These are phyloP conservation scores for Caenorhabditis virilis DNA, from an alignment of 2,888 invertebrate species.

Conservation along the genomic window DNA sequence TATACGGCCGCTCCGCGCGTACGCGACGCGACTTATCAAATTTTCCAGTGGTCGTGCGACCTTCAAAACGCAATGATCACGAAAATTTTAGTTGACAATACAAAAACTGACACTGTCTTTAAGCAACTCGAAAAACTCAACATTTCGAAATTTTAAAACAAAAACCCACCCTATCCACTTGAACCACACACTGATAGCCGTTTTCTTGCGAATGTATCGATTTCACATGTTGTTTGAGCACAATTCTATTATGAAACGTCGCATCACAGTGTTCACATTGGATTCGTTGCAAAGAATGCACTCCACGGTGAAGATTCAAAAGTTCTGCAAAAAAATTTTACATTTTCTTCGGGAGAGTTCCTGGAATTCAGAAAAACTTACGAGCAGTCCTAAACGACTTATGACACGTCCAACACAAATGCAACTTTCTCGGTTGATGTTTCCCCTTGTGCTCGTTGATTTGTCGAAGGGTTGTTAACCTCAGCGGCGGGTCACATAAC, in stretches of 20 bases:
- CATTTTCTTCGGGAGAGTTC: neutral
- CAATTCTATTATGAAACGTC: conserved; percentile 25
- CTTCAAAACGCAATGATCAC: too few species aligned
- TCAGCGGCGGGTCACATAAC: conserved; percentile 18
- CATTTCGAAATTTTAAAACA: too few species aligned
- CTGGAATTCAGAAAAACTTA: conserved; percentile 12
- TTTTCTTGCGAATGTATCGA: conserved; percentile 12
- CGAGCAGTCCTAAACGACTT: conserved; percentile 45
- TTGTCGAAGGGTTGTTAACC: conserved; percentile 18
- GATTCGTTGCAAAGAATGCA: conserved; percentile 37
- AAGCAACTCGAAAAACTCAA: too few species aligned
- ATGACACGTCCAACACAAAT: conserved; percentile 50
- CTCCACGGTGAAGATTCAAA: conserved; percentile 34
- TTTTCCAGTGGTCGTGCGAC: too few species aligned
- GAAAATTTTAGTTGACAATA: too few species aligned
- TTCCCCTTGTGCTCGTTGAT: conserved; percentile 35
- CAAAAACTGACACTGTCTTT: too few species aligned
- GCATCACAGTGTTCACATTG: conserved; percentile 38
- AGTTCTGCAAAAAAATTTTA: conserved; percentile 21
- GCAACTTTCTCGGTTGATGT: conserved; percentile 35
- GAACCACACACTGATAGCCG: conserved; percentile 25
- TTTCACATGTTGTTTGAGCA: conserved; percentile 29
- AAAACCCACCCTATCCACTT: conserved; percentile 19
- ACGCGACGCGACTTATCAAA: too few species aligned
- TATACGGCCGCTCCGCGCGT: too few species aligned